Base-by-base conservation (phyloP, 2,888 invertebrate genomes). In the Cataglyphis cursor region DNA sequence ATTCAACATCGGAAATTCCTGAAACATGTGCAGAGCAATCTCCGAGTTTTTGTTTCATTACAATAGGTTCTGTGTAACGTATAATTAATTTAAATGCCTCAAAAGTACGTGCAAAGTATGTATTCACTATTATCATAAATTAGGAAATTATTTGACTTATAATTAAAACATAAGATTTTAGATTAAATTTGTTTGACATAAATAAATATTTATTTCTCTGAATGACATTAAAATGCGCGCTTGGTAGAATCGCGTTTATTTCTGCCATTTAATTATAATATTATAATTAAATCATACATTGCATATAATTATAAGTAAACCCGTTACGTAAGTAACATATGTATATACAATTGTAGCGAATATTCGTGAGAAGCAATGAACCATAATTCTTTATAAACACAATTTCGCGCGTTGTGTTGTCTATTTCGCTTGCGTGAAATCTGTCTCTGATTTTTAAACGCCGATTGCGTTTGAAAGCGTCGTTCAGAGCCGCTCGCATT, bases 401-500 rank as follows among this genome's bases (percentile, higher is more conserved):
- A 24, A 54, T 54, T 54, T 70, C 18, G 9, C 48, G 15, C 24
- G 44, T 65, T 12, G 4, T 6, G 4, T n/a, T 8, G 4, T n/a
- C 6, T 18, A 28, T 21, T n/a, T 76, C 1, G 6, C 9, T 54
- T 24, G 57, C n/a, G n/a, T 9, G 31, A 31, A 59, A 78, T 35
- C 21, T 70, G 31, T 44, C 21, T 59, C 8, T 12, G 72, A 78
- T 59, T 70, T 59, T 48, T 8, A 31, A 68, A 68, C 35, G 31
- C 38, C 54, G n/a, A 21, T 8, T 48, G 31, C 4, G 4, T 57
- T 70, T 59, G 12, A 70, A 44, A 78, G 24, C 38, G 57, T 12
- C 28, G 35, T 48, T 35, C 18, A 1, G 12, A 15, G 12, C 68
- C 57, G 21, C 21, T 66, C 28, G 41, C 70, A 59, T 70, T 78